phyloP scores from a whole-genome alignment of 2,113 vertebrate genomes.

The Brachypteracias leptosomus region DNA sequence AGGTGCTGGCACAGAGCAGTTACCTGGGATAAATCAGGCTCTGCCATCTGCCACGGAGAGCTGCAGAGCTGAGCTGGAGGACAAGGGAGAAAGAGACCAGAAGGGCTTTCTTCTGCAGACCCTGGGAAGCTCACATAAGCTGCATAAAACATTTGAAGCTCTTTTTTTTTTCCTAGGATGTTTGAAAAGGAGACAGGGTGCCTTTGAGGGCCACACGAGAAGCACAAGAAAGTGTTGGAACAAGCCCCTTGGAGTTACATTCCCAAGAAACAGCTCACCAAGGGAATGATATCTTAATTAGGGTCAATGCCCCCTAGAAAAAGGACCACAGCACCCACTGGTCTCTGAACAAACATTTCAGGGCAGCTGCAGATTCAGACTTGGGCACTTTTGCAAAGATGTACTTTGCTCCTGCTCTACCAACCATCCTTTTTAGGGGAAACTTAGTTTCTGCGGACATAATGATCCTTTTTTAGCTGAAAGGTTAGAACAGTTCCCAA shows the following conservation, averaged over 20 bases:
- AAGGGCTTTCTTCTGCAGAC: background rate
- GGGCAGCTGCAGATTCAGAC: background rate
- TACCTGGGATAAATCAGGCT: constrained; percentile 8
- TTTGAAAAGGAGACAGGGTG: background rate
- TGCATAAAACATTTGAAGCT: background rate
- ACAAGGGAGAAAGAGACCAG: background rate
- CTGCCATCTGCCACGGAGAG: constrained; percentile 42
- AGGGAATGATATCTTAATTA: background rate
- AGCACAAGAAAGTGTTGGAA: background rate
- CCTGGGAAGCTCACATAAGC: background rate
- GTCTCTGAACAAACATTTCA: background rate
- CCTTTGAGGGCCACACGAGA: background rate
- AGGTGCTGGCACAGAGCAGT: background rate
- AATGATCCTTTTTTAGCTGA: background rate
- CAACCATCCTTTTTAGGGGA: background rate
- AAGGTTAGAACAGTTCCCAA: background rate
- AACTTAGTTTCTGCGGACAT: background rate
- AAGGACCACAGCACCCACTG: background rate
- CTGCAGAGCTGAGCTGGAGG: constrained; percentile 31
- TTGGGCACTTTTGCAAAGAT: background rate
- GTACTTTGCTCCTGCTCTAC: background rate
- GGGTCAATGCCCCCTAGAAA: background rate
- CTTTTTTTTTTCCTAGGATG: background rate
- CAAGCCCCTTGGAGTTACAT: background rate
- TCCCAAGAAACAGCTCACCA: background rate